These are phyloP conservation scores for Malacoraja senta DNA, from an alignment of 2,797 vertebrate genomes.

Conservation along the genomic window DNA sequence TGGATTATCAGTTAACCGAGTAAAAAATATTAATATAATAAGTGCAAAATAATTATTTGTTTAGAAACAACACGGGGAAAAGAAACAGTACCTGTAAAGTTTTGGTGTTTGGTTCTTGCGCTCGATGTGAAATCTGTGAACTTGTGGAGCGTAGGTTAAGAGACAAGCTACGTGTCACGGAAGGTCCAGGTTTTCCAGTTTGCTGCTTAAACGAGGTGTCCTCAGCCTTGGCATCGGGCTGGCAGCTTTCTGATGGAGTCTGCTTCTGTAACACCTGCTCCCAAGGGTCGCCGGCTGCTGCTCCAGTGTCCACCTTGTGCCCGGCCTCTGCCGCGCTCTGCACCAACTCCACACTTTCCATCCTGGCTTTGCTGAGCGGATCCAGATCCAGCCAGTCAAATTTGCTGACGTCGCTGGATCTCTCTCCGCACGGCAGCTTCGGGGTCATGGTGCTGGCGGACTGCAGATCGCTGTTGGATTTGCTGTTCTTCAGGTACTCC, in stretches of 20 bases:
- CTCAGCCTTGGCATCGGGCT: conserved; percentile 56
- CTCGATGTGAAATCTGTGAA: conserved; percentile 40
- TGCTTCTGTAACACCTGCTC: conserved; percentile 85
- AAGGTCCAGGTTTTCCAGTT: conserved; percentile 66
- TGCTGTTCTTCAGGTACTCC: conserved; percentile 85
- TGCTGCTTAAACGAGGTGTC: conserved; percentile 45
- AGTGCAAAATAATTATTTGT: too few relatives aligned
- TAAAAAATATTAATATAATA: background rate
- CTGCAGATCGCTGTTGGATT: conserved; percentile 66
- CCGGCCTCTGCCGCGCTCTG: conserved; percentile 45
- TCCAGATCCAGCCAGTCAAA: conserved; percentile 95
- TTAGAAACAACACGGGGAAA: conserved; percentile 14
- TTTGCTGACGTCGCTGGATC: conserved; percentile 63
- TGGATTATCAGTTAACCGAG: background rate
- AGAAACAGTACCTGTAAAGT: conserved; percentile 66
- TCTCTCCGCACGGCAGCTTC: conserved; percentile 57
- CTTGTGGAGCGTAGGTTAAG: conserved; percentile 69
- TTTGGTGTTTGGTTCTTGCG: conserved; percentile 56
- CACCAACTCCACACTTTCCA: conserved; percentile 62
- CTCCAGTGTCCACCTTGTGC: conserved; percentile 45
- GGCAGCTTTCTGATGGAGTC: conserved; percentile 57
- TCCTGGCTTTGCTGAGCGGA: conserved; percentile 79
- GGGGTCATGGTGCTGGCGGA: conserved; percentile 59
- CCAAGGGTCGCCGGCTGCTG: conserved; percentile 81
- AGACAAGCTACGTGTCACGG: conserved; percentile 78